A percentile compares a stretch with the other conserved stretches of the same genome.
Evolutionary conservation across 1,140 invertebrate species (phyloP).

Genomic region (Parasteatoda tepidariorum): DNA sequence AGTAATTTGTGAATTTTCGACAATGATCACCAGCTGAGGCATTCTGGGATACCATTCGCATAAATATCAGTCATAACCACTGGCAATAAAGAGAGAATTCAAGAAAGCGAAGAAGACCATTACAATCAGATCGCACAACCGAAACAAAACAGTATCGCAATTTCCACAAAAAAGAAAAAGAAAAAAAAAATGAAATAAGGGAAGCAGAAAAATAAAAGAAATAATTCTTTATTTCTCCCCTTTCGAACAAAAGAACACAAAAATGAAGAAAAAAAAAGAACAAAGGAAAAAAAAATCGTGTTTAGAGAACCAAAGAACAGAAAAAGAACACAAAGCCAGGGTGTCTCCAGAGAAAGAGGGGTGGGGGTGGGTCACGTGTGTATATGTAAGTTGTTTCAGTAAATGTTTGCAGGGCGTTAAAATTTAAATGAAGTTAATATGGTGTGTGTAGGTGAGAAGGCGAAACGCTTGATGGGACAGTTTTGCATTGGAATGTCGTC

Average conservation of each 20-base stretch:
- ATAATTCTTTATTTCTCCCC: background rate
- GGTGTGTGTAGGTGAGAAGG: conserved; percentile 19
- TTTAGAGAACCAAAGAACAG: conserved; percentile 10
- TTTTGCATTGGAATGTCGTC: conserved; percentile 48
- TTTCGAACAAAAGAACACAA: background rate
- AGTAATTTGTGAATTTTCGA: too few relatives aligned
- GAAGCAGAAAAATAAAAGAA: background rate
- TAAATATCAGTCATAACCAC: background rate
- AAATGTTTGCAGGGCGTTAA: conserved; percentile 50
- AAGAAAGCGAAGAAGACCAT: background rate
- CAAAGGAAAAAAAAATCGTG: conserved; percentile 11
- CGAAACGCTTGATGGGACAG: conserved; percentile 46
- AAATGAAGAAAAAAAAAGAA: conserved; percentile 11
- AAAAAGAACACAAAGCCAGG: conserved; percentile 29
- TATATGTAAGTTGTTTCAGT: conserved; percentile 41
- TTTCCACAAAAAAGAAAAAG: background rate
- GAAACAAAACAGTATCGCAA: background rate
- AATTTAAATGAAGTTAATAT: conserved; percentile 59
- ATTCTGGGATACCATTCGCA: background rate
- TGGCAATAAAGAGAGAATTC: background rate
- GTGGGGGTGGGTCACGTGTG: conserved; percentile 9
- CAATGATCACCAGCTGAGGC: too few relatives aligned
- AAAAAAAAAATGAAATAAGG: background rate
- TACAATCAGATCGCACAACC: background rate
- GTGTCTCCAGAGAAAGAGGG: background rate